Evolutionary conservation across 2,113 vertebrate genomes (phyloP).

Genomic region (Charadrius vociferus): DNA sequence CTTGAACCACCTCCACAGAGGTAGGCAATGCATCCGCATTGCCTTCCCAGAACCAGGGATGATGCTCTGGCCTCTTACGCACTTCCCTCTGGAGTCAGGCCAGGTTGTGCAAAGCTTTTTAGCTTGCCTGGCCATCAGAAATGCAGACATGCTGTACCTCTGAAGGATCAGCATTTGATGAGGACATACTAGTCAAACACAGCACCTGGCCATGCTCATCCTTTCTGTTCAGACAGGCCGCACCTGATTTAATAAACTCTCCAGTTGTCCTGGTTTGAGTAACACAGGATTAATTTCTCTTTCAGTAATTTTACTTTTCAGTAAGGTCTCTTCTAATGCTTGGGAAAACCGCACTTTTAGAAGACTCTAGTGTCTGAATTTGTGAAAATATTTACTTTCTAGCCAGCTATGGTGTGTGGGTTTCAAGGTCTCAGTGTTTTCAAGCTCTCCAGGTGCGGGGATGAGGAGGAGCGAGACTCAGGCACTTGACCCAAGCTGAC

Average conservation of each 20-base stretch:
- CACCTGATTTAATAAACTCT: accelerated
- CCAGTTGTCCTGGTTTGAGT: neutral
- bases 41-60: neutral
- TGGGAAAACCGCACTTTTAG: neutral
- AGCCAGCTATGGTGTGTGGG: neutral
- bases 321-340: neutral
- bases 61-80: neutral
- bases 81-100: neutral
- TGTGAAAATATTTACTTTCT: neutral
- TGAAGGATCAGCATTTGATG: neutral
- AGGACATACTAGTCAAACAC: accelerated
- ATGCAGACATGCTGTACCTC: neutral
- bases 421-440: neutral
- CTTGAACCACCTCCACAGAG: neutral
- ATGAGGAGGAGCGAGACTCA: neutral
- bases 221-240: neutral
- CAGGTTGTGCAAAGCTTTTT: neutral
- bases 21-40: neutral
- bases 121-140: neutral
- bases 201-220: neutral
- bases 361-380: neutral
- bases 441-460: neutral
- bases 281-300: neutral
- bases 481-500: neutral
- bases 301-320: neutral